Evolutionary conservation across 1,140 invertebrate species (phyloP), one percentile per base, ranked within the genome.

Genomic region (Ooceraea biroi): DNA sequence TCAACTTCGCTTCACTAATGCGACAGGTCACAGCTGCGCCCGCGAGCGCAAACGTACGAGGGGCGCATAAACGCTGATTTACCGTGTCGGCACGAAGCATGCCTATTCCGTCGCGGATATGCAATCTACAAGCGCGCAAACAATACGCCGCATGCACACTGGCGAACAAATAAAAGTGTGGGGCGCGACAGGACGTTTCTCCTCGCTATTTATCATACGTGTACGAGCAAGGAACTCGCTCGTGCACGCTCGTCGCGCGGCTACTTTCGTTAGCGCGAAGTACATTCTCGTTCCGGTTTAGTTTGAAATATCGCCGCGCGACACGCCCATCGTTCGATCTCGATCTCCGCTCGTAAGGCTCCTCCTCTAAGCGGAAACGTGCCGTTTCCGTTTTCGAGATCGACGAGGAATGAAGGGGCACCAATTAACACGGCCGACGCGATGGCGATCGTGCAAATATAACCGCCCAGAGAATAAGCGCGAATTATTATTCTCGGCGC

Each of bases 141-240:
- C 71, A 69, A 84, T 84, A 84, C 80, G 83, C 50, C 60, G 55
- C 44, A 58, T 69, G 71, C 69, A 50, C 55, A n/a, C n/a, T n/a
- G 50, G 25, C 46, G 36, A 36, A 46, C 44, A 46, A 46, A 82
- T 52, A 77, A 76, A 74, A 87, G 30, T 66, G 76, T 48, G 10
- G 76, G 44, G 60, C 17, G 17, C 66, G 48, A 63, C 65, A 68
- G 58, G 69, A 88, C 48, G 61, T 73, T 87, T 73, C 82, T 73
- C 85, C 74, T 48, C 52, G 57, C 61, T 88, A 87, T 87, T 88
- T 84, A 88, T 88, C 86, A 87, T 50, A 68, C 36, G 58, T 58
- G 84, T 50, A 73, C n/a, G 46, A 36, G 58, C 46, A 25, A 25
- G 73, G 58, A 55, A 52, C 44, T 36, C 44, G 25, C 8, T 19